Percentiles rank a stretch among this genome's conserved stretches.
These are phyloP conservation scores for Siphamia tubifer DNA, from an alignment of 2,113 vertebrate genomes.

Conservation along the genomic window DNA sequence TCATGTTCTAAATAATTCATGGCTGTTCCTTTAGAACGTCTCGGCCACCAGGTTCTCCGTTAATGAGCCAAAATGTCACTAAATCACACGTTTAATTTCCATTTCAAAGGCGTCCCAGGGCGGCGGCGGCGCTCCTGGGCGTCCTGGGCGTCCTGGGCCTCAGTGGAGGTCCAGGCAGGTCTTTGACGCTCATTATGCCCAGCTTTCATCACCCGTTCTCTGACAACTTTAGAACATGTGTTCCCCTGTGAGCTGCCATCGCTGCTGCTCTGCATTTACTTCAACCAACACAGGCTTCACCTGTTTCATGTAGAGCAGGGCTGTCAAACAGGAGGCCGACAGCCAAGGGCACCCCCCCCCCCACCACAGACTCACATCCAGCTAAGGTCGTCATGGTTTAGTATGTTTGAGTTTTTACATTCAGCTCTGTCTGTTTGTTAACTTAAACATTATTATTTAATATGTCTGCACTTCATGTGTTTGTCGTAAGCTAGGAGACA, in stretches of 20 bases:
- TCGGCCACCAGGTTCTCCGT: constrained; percentile 77
- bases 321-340: no score
- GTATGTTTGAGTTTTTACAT: no score
- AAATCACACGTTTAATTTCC: constrained; percentile 71
- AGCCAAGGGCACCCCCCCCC: no score
- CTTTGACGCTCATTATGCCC: constrained; percentile 75
- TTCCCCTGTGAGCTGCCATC: neutral
- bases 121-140: no score
- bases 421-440: no score
- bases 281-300: constrained; percentile 65
- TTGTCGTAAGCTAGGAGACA: no score
- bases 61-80: constrained; percentile 52
- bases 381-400: no score
- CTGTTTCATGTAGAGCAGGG: no score
- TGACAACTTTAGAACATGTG: constrained; percentile 77
- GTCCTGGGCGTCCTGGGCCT: no score
- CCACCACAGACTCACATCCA: no score
- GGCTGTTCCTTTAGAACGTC: constrained; percentile 53
- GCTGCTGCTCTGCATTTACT: constrained; percentile 66
- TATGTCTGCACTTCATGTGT: no score
- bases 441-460: no score
- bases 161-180: constrained; percentile 78
- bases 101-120: constrained; percentile 75
- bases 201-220: constrained; percentile 74
- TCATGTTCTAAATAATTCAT: constrained; percentile 52